Base-by-base conservation (phyloP, 2,888 invertebrate species). In the Pyrgus malvae region DNA sequence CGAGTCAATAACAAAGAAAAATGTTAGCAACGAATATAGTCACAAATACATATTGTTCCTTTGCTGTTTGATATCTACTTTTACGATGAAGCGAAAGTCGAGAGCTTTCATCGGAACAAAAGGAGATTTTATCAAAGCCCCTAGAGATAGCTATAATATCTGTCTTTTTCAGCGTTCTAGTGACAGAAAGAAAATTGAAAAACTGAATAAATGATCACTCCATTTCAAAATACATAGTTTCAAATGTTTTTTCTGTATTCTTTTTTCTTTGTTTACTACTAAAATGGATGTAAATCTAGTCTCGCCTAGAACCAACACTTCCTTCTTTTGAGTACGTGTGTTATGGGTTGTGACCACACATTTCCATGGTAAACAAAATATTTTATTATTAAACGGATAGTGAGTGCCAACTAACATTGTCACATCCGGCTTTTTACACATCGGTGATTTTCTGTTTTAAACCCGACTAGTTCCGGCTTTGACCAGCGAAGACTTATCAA, bases 91-190 rank as follows among this genome's bases (percentile, higher is more conserved):
- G 27, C 48, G 17, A 38, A 38, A 35, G 48, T 11, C 11, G 25
- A 48, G 48, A 9, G 48, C 38, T 38, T 17, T 38, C 48, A 19
- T 37, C 14, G 27, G 17, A 38, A 48, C 37, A 48, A 38, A 48
- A 38, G 44, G 29, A 11, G 35, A 48, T 37, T 16, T 48, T 27
- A 38, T 48, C 48, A 11, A 27, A 48, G 27, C 12, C 6, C 27
- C 25, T 1, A n/a, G 8, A 48, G 16, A 5, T 25, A 16, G 25
- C 7, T 16, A 35, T 35, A 25, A 6, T 8, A 48, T 25, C 38
- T 27, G 38, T 29, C 19, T 17, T 35, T 46, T 12, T 29, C 29
- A 44, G 11, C 29, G 29, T 9, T 17, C 11, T 5, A 17, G 21
- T 23, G 23, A 6, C 23, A 23, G 5, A 33, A 33, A 5, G 11